Evolutionary conservation across 2,113 vertebrate species (phyloP).

Genomic region (Emydura subglobosa): DNA sequence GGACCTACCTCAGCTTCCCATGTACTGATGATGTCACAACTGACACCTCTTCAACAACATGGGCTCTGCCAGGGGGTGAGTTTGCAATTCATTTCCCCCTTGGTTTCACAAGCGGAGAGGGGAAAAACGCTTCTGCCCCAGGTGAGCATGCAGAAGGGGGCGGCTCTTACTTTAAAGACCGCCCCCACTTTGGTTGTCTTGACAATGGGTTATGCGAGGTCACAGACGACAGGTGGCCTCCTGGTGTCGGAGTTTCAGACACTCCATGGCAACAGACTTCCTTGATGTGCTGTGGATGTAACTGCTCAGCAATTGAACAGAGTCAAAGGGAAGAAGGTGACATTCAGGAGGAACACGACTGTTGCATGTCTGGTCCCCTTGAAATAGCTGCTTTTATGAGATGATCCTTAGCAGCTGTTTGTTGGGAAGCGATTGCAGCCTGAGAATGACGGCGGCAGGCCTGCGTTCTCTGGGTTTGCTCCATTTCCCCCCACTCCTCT

Average conservation of each 20-base stretch:
- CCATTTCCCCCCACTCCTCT: neutral
- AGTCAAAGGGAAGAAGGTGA: neutral
- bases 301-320: neutral
- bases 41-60: accelerated
- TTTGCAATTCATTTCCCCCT: accelerated
- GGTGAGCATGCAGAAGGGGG: neutral
- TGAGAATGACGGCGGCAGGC: neutral
- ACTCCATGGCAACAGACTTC: neutral
- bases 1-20: neutral
- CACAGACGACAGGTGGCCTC: neutral
- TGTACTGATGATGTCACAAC: neutral
- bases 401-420: too few relatives aligned
- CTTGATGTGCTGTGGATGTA: accelerated
- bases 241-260: neutral
- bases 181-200: accelerated
- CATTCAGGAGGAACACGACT: neutral
- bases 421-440: neutral
- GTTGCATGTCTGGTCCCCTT: neutral
- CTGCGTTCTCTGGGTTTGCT: neutral
- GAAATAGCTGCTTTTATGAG: neutral
- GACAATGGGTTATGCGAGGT: neutral
- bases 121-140: neutral
- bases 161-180: accelerated
- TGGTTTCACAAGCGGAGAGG: neutral
- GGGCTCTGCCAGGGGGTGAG: neutral